phyloP scores from a whole-genome alignment of 1,140 invertebrate species.

The Zaprionus davidi region DNA sequence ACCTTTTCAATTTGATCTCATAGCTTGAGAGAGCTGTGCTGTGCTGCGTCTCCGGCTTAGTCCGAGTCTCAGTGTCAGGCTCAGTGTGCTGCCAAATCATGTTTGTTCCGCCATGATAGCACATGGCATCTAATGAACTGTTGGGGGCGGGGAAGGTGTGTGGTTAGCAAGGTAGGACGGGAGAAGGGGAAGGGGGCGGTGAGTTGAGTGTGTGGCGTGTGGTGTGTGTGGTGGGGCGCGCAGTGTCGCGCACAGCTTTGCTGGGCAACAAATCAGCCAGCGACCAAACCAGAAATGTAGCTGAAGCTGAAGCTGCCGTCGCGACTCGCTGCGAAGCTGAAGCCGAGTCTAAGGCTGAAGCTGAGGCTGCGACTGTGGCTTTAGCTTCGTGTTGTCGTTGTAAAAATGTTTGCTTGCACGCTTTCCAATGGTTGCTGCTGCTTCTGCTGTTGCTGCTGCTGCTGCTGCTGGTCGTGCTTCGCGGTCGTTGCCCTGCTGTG shows the following conservation, averaged over 20 bases:
- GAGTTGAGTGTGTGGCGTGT: slow-evolving; percentile 16
- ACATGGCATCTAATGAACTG: slow-evolving; percentile 80
- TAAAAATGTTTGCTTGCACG: slow-evolving; percentile 82
- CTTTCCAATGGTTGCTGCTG: slow-evolving; percentile 69
- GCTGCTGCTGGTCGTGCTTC: slow-evolving; percentile 74
- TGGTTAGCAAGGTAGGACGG: not conserved
- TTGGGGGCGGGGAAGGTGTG: slow-evolving; percentile 66
- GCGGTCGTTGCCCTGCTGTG: slow-evolving; percentile 83
- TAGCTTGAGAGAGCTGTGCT: not conserved
- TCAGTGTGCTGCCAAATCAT: slow-evolving; percentile 72
- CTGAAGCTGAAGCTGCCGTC: slow-evolving; percentile 45
- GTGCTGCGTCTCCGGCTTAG: slow-evolving; percentile 11
- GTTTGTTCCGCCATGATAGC: slow-evolving; percentile 80
- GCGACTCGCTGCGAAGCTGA: slow-evolving; percentile 22
- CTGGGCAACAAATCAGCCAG: slow-evolving; percentile 78
- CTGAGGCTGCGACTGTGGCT: slow-evolving; percentile 34
- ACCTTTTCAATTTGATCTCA: not conserved
- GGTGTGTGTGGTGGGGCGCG: slow-evolving; percentile 32
- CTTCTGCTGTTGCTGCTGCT: slow-evolving; percentile 46
- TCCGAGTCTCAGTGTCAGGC: slow-evolving; percentile 42
- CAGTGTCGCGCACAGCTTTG: slow-evolving; percentile 53
- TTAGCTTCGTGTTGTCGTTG: slow-evolving; percentile 73
- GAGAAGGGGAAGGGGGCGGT: not conserved
- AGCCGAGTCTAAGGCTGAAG: slow-evolving; percentile 35
- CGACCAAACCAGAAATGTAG: slow-evolving; percentile 74